A percentile compares a stretch with the other conserved stretches of the same genome.
These are phyloP conservation scores for Ciconia nigra DNA, from an alignment of 2,797 vertebrate genomes.

Conservation along the genomic window DNA sequence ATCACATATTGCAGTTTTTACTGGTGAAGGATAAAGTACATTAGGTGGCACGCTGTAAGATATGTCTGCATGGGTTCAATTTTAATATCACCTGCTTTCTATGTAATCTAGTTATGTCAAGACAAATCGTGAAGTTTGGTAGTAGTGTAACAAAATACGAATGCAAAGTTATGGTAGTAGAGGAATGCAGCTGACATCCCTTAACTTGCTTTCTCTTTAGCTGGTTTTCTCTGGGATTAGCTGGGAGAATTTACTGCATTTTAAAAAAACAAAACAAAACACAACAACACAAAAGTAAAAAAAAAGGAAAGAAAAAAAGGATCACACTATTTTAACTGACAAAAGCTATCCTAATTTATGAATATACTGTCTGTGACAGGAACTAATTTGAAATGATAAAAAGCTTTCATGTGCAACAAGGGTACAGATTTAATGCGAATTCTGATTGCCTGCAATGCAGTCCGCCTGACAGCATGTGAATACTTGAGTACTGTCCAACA, in stretches of 20 bases:
- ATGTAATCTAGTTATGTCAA: neutral
- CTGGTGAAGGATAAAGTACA: neutral
- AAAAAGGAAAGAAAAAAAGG: neutral
- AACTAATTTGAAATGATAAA: neutral
- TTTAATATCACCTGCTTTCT: neutral
- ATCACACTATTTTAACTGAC: neutral
- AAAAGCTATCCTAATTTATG: neutral
- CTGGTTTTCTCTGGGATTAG: neutral
- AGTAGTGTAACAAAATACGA: neutral
- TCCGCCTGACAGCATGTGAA: constrained; percentile 24
- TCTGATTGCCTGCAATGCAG: constrained; percentile 62
- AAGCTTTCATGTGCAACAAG: neutral
- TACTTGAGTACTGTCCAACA: constrained; percentile 48
- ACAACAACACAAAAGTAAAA: no score
- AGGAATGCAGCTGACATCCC: neutral
- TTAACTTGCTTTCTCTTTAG: neutral
- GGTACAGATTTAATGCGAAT: constrained; percentile 19
- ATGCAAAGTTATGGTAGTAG: neutral
- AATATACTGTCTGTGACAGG: neutral
- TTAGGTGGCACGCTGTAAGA: neutral
- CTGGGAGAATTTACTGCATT: neutral
- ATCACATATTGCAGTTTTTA: neutral
- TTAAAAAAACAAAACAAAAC: neutral
- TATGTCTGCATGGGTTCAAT: neutral
- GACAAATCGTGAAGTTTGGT: neutral